Conservation (phyloP, 2,797 vertebrate genomes). For the Leucoraja ocellata region DNA sequence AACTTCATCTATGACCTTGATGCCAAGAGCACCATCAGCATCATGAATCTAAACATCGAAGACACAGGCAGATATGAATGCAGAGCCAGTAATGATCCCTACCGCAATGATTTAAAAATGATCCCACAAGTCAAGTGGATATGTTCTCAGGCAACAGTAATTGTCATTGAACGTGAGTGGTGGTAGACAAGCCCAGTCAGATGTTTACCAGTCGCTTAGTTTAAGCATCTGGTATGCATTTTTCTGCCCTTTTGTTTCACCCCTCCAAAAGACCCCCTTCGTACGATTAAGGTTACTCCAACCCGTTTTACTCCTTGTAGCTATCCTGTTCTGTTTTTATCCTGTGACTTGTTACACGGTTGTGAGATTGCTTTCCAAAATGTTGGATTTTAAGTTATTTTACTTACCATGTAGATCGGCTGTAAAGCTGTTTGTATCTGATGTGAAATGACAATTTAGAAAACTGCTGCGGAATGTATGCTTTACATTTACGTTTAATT, state of each 20-base stretch:
- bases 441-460: background rate
- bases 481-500: background rate
- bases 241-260: conserved; percentile 45
- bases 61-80: conserved; percentile 87
- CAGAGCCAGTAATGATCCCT: conserved; percentile 87
- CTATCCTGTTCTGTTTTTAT: conserved; percentile 17
- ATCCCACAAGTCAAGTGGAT: conserved; percentile 92
- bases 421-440: background rate
- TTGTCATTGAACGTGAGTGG: conserved; percentile 93
- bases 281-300: conserved; percentile 40
- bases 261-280: conserved; percentile 43
- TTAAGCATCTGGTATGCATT: conserved; percentile 19
- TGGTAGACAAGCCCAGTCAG: conserved; percentile 42
- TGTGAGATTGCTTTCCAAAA: conserved; percentile 28
- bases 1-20: conserved; percentile 79
- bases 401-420: too few relatives aligned
- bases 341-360: conserved; percentile 52
- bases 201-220: conserved; percentile 27
- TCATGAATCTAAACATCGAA: conserved; percentile 63
- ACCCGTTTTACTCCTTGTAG: background rate
- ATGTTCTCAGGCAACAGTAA: conserved; percentile 85
- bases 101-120: conserved; percentile 86
- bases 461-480: background rate
- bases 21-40: conserved; percentile 71
- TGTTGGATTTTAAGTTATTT: background rate